Base-by-base conservation (phyloP, 1,140 invertebrate species). In the Maconellicoccus hirsutus region DNA sequence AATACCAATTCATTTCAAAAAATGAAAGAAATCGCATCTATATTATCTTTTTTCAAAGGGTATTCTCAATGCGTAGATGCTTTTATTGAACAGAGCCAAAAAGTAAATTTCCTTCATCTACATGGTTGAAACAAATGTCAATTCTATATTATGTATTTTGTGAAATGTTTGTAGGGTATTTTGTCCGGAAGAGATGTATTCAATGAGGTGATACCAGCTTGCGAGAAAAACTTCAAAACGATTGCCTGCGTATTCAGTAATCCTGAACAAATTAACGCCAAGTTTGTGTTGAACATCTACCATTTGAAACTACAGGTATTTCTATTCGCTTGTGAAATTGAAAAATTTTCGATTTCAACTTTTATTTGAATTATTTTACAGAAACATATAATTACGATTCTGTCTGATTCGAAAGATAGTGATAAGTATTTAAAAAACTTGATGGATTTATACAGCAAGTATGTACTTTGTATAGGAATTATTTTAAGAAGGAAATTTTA, bases 211-310 rank as follows among this genome's bases (percentile, higher is more conserved):
- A 83, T 96, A 71, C 90, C 92, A 21, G 82, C 98, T 73, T 98
- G 96, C 81, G 87, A 89, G 74, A 89, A 89, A 76, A 96, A 94
- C 77, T 89, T 94, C 77, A 85, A 86, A 72, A 85, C 98, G 0
- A 94, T 98, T 73, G 88, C 89, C 77, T 87, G 91, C 80, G 96
- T 99, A 0, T 99, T 99, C 77, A 87, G 86, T n/a, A 96, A 95
- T 82, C 93, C 95, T 0, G 92, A 97, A 74, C 91, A 95, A 84
- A 94, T 99, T 0, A 98, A 98, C 93, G 89, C 91, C 39, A 98
- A 98, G 81, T 96, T 98, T 82, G 91, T 98, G 29, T 81, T 98
- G 1, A 97, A 97, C 77, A 93, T 99, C 72, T 99, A 96, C 80
- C 92, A 97, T 76, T 82, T 93, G 4, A 93, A 95, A 79, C 81